Evolutionary conservation across 2,888 invertebrate species (phyloP).

Genomic region (Thecophora atra): DNA sequence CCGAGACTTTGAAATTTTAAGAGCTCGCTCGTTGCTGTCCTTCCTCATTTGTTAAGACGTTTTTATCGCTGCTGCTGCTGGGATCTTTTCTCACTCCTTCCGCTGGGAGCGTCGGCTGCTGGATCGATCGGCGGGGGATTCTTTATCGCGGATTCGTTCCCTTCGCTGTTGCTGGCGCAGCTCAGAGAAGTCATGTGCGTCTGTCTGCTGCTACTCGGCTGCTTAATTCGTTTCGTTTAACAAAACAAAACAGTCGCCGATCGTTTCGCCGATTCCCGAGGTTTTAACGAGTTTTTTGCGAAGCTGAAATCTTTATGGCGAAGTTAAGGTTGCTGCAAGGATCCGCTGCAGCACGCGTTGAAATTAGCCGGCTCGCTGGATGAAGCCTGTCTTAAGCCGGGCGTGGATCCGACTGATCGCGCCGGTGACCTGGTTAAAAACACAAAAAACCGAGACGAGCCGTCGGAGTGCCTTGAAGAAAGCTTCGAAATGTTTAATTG

Average conservation of each 20-base stretch:
- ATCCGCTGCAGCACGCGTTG: constrained; percentile 2
- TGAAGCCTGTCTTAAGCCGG: not conserved
- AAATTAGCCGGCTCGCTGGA: constrained; percentile 1
- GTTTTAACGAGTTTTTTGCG: constrained; percentile 9
- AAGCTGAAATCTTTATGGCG: not conserved
- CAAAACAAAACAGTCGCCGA: constrained; percentile 46
- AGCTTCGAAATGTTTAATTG: not conserved
- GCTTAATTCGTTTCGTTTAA: constrained; percentile 49
- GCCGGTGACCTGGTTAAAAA: too few relatives aligned
- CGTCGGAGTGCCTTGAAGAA: not conserved
- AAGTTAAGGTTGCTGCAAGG: not conserved
- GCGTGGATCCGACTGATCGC: too few relatives aligned
- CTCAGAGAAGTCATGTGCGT: constrained; percentile 43
- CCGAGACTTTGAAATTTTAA: not conserved
- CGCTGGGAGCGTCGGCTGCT: constrained; percentile 3
- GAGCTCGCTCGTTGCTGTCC: not conserved
- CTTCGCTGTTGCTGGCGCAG: constrained; percentile 2
- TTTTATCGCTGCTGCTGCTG: not conserved
- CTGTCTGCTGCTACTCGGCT: constrained; percentile 30
- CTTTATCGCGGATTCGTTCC: constrained; percentile 27
- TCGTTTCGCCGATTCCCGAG: constrained; percentile 18
- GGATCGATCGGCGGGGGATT: constrained; percentile 23
- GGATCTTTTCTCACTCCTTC: constrained; percentile 18
- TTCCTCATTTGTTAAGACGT: constrained; percentile 1
- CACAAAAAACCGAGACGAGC: too few relatives aligned